A percentile compares a stretch with the other conserved stretches of the same genome.
Conservation (phyloP, 1,140 invertebrate genomes). For the Drosophila pandora region DNA sequence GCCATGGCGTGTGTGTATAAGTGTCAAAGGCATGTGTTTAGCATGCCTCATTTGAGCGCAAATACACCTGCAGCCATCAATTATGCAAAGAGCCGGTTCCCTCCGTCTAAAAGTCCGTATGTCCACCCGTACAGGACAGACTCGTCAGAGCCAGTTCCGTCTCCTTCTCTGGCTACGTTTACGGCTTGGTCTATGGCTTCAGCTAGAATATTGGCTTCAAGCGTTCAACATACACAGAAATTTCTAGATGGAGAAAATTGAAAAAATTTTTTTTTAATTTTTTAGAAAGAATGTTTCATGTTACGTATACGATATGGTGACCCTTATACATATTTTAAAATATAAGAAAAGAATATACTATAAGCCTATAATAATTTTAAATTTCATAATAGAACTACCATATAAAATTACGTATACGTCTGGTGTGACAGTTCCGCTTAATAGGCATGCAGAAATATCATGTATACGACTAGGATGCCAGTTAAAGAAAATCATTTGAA, state of each 20-base stretch:
- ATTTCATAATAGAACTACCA: too few species aligned
- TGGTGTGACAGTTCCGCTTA: too few species aligned
- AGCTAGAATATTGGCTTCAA: conserved; percentile 26
- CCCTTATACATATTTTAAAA: too few species aligned
- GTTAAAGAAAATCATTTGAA: not conserved
- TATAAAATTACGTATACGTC: too few species aligned
- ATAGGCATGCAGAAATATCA: not conserved
- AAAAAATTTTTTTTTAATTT: not conserved
- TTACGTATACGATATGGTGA: not conserved
- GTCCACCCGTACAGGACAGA: conserved; percentile 13
- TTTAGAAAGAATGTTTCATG: not conserved
- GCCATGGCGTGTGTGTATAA: conserved; percentile 51
- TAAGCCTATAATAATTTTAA: too few species aligned
- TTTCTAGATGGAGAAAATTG: not conserved
- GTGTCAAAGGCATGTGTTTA: conserved; percentile 82
- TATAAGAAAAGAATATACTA: too few species aligned
- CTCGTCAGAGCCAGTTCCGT: conserved; percentile 12
- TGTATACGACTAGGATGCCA: not conserved
- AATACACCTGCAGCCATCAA: conserved; percentile 82
- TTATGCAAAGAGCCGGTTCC: conserved; percentile 72
- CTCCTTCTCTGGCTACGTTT: conserved; percentile 27
- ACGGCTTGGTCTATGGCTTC: conserved; percentile 27
- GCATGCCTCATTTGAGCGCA: conserved; percentile 79
- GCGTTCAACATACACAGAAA: conserved; percentile 10
- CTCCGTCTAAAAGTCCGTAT: conserved; percentile 28